These are phyloP conservation scores for Lanius collurio DNA, from an alignment of 2,113 vertebrate species.

Conservation along the genomic window DNA sequence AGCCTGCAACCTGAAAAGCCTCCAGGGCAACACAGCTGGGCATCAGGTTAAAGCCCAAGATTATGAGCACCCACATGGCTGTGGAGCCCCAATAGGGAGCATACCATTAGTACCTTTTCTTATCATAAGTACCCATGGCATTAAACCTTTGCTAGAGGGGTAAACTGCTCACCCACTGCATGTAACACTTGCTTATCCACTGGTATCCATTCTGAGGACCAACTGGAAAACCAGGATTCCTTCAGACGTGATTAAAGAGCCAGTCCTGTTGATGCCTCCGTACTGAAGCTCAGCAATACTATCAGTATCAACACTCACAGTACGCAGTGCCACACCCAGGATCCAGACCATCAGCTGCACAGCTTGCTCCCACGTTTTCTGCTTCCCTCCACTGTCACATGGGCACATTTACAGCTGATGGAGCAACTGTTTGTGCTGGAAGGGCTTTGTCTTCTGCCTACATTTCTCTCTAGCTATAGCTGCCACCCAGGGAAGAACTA, in stretches of 20 bases:
- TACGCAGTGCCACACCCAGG: background rate
- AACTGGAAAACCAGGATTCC: fast-evolving
- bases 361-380: background rate
- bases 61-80: background rate
- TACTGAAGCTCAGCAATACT: background rate
- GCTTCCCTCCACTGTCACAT: background rate
- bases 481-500: background rate
- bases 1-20: background rate
- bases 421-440: background rate
- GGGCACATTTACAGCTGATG: background rate
- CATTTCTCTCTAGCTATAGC: background rate
- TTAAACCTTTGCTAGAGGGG: background rate
- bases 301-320: background rate
- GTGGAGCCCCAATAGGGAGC: background rate
- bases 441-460: background rate
- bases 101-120: background rate
- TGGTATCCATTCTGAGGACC: background rate
- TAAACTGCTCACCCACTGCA: background rate
- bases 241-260: fast-evolving
- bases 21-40: background rate
- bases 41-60: background rate
- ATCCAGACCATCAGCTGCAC: background rate
- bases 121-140: background rate
- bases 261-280: background rate
- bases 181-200: background rate